A percentile compares a stretch with the other conserved stretches of the same genome.
Evolutionary conservation across 2,888 invertebrate species (phyloP).

Genomic region (Caenorhabditis sp.): DNA sequence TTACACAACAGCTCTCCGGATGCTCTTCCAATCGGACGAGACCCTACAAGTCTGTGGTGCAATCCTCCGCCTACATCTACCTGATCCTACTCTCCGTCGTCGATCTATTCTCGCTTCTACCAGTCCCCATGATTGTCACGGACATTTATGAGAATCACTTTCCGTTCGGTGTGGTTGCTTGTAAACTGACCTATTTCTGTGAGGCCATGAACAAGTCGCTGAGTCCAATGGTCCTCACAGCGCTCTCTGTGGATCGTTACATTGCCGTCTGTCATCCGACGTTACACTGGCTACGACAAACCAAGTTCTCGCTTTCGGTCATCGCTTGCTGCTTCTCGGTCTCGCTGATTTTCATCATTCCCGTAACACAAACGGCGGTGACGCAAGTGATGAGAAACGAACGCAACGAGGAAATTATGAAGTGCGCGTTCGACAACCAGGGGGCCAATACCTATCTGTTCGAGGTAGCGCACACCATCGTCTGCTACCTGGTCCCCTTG

Average conservation of each 20-base stretch:
- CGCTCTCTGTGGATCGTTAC: constrained; percentile 72
- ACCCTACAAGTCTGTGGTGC: constrained; percentile 65
- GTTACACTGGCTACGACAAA: constrained; percentile 73
- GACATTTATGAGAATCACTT: constrained; percentile 71
- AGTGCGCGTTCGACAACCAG: constrained; percentile 61
- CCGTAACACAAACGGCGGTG: constrained; percentile 60
- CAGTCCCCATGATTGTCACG: constrained; percentile 74
- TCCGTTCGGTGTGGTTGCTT: constrained; percentile 68
- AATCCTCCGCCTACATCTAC: constrained; percentile 76
- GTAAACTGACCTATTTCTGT: constrained; percentile 71
- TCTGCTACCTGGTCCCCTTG: constrained; percentile 74
- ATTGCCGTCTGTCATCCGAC: constrained; percentile 72
- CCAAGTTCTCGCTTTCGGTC: constrained; percentile 71
- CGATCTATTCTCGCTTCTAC: constrained; percentile 73
- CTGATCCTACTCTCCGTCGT: constrained; percentile 75
- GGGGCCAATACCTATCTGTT: constrained; percentile 45
- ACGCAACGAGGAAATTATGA: constrained; percentile 51
- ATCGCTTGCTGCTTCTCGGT: constrained; percentile 65
- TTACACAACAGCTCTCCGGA: constrained; percentile 68
- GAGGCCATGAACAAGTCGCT: constrained; percentile 77
- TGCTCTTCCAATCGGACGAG: constrained; percentile 54
- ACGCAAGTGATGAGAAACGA: constrained; percentile 56
- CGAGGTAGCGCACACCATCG: constrained; percentile 68
- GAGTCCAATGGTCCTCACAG: constrained; percentile 75
- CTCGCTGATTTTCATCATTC: constrained; percentile 73